Evolutionary conservation across 2,113 vertebrate genomes (phyloP), one percentile per base, ranked within the genome.

Genomic region (Odontophorus gujanensis): DNA sequence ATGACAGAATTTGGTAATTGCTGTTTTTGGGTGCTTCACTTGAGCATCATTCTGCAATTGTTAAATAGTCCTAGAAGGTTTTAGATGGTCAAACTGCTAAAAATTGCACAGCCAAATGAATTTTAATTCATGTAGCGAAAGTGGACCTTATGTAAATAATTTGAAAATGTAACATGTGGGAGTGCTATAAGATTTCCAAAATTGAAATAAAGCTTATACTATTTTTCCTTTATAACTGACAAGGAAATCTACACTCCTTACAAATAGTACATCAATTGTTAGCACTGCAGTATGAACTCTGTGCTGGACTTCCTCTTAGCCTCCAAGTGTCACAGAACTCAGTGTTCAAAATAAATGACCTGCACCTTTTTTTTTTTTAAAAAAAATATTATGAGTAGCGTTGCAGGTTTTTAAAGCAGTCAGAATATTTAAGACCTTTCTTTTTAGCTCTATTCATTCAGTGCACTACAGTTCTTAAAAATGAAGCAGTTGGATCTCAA

Each of bases 211-310:
- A 18, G 7, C 26, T 91, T 89, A 22, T 40, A 68, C 26, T 45
- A 22, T 32, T 62, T 66, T 53, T 50, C 51, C 30, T 66, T 93
- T 75, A 72, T 68, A 84, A 83, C 61, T 92, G 74, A 78, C 67
- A 93, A 53, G 51, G 57, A 93, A 75, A 96, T 95, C 90, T 81
- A n/a, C 50, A 57, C 3, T 81, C 53, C 38, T 93, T 86, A 72
- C 66, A 79, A 92, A 82, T 90, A 34, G 42, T 61, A 45, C 57
- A 93, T 72, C 67, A 89, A 2, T 67, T 85, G 50, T 81, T 78
- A 45, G 85, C 12, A 81, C 67, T 36, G 48, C 1, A 0, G 7
- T 68, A 12, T 1, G 0, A 50, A 85, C 38, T 42, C 15, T 22
- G 6, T 1, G 1, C 18, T 53, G 45, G 67, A 65, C 6, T 2